phyloP scores from a whole-genome alignment of 2,797 vertebrate species.

The Selene dorsalis region DNA sequence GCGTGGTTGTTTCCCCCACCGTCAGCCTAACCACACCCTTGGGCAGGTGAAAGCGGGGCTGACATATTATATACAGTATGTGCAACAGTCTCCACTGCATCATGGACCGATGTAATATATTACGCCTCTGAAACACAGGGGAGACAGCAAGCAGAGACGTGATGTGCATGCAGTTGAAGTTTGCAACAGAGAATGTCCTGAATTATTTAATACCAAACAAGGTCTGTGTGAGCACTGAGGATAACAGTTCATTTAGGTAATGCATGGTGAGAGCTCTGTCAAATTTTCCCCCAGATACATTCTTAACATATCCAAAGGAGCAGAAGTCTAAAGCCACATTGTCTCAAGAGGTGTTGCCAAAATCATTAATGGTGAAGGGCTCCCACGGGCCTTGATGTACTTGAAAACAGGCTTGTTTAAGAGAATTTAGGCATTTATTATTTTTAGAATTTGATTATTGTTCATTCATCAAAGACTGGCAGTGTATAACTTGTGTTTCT shows the following conservation, averaged over 20 bases:
- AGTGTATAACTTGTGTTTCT: neutral
- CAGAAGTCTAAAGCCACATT: slow-evolving; percentile 39
- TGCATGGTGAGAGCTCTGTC: slow-evolving; percentile 67
- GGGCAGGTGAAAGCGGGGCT: slow-evolving; percentile 57
- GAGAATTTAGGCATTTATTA: slow-evolving; percentile 1
- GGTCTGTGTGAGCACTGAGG: slow-evolving; percentile 69
- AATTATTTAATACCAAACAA: slow-evolving; percentile 83
- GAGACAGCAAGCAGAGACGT: slow-evolving; percentile 65
- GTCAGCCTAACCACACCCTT: slow-evolving; percentile 58
- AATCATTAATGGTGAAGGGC: slow-evolving; percentile 43
- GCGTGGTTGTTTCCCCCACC: slow-evolving; percentile 14
- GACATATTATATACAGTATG: slow-evolving; percentile 59
- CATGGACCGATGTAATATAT: slow-evolving; percentile 64
- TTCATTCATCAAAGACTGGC: neutral
- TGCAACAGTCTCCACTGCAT: slow-evolving; percentile 63
- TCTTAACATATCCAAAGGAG: slow-evolving; percentile 57
- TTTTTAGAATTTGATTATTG: neutral
- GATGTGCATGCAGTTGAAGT: slow-evolving; percentile 73
- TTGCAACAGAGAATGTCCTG: slow-evolving; percentile 73
- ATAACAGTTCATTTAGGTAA: slow-evolving; percentile 81
- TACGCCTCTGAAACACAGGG: slow-evolving; percentile 64
- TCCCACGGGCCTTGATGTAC: slow-evolving; percentile 7
- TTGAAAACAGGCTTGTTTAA: slow-evolving; percentile 20
- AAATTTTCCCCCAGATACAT: slow-evolving; percentile 64
- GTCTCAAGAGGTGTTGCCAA: slow-evolving; percentile 33